These are phyloP conservation scores for Nyctalus aviator DNA, from an alignment of 2,797 vertebrate species.

Conservation along the genomic window DNA sequence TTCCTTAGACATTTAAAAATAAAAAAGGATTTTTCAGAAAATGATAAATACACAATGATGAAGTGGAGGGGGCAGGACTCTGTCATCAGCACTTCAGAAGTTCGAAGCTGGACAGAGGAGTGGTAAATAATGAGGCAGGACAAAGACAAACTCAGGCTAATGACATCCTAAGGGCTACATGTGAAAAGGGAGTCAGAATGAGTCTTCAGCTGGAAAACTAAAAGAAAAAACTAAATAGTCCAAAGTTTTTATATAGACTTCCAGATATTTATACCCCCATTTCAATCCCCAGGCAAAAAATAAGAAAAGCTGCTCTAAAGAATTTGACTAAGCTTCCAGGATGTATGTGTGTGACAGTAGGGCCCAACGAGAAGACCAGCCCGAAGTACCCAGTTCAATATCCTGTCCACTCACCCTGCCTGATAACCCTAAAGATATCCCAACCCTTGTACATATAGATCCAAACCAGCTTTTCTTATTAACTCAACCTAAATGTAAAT, in stretches of 20 bases:
- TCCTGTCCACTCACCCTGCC: neutral
- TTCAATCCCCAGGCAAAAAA: neutral
- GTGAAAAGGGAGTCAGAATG: neutral
- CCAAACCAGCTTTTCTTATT: neutral
- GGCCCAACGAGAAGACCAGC: neutral
- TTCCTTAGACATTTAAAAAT: neutral
- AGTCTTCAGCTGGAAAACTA: neutral
- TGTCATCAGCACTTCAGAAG: neutral
- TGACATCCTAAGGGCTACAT: neutral
- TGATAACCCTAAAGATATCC: neutral
- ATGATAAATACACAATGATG: neutral
- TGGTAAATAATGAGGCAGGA: neutral
- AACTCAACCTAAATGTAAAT: slow-evolving; percentile 22
- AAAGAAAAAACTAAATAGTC: neutral
- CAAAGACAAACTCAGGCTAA: neutral
- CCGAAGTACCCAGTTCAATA: too few species aligned
- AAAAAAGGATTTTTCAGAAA: neutral
- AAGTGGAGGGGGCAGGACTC: neutral
- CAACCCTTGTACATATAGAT: neutral
- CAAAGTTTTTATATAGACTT: neutral
- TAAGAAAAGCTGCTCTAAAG: neutral
- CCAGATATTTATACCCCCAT: neutral
- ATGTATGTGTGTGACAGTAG: rapidly evolving
- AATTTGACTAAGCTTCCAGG: neutral
- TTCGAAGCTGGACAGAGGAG: neutral